These are phyloP conservation scores for Geophilus truncorum DNA, from an alignment of 2,888 invertebrate genomes.

Conservation along the genomic window DNA sequence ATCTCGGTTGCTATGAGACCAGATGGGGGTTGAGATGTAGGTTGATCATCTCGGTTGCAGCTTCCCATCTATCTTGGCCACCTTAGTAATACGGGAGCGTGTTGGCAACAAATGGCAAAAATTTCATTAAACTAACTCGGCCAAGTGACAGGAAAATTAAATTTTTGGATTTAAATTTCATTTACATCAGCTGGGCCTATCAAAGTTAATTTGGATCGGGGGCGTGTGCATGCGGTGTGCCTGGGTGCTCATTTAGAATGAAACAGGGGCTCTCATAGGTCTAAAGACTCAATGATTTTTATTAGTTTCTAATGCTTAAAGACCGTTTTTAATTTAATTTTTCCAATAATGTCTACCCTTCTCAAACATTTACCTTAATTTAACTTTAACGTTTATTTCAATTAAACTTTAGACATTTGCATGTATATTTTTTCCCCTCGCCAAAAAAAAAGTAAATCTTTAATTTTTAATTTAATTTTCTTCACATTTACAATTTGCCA, in stretches of 20 bases:
- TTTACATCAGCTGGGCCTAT: constrained; percentile 31
- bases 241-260: constrained; percentile 7
- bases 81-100: constrained; percentile 15
- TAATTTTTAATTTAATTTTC: background rate
- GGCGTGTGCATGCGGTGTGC: constrained; percentile 23
- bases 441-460: background rate
- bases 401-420: background rate
- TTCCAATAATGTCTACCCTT: background rate
- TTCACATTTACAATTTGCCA: background rate
- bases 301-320: background rate
- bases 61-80: constrained; percentile 20
- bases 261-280: background rate
- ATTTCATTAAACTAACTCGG: constrained; percentile 35
- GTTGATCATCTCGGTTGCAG: constrained; percentile 20
- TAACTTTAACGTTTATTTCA: background rate
- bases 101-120: constrained; percentile 35
- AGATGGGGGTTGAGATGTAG: background rate
- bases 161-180: constrained; percentile 35
- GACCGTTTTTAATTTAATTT: background rate
- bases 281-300: constrained; percentile 4
- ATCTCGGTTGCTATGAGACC: background rate
- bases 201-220: constrained; percentile 30
- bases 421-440: background rate
- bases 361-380: background rate
- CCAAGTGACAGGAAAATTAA: constrained; percentile 35